Percentiles rank a stretch among this genome's conserved stretches.
phyloP scores from a whole-genome alignment of 2,888 invertebrate genomes.

The Drosophila aldrichi region DNA sequence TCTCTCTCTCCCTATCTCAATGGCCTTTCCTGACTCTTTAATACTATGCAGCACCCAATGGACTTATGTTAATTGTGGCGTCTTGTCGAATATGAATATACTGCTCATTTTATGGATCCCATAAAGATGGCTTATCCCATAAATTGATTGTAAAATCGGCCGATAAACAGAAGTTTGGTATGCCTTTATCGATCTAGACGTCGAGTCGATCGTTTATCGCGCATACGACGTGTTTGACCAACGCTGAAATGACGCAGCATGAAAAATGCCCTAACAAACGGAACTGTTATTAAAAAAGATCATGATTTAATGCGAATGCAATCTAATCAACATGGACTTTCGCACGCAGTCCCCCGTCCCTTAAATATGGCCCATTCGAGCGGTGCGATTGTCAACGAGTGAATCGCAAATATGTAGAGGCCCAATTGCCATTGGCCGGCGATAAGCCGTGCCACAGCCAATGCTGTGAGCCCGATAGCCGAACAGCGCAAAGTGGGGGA shows the following conservation, averaged over 20 bases:
- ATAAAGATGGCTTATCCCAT: not conserved
- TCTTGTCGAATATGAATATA: not conserved
- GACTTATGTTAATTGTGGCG: not conserved
- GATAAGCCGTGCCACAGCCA: slow-evolving; percentile 47
- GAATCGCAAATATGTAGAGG: slow-evolving; percentile 13
- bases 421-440: slow-evolving; percentile 46
- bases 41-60: too few relatives aligned
- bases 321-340: slow-evolving; percentile 61
- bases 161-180: not conserved
- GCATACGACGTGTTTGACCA: slow-evolving; percentile 39
- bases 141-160: not conserved
- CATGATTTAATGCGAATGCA: slow-evolving; percentile 59
- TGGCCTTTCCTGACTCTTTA: not conserved
- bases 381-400: not conserved
- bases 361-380: not conserved
- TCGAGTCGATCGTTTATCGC: slow-evolving; percentile 3
- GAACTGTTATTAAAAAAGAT: slow-evolving; percentile 40
- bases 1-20: not conserved
- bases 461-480: slow-evolving; percentile 27
- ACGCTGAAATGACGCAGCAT: slow-evolving; percentile 23
- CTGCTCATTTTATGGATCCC: not conserved
- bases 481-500: not conserved
- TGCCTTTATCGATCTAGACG: slow-evolving; percentile 6
- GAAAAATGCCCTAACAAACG: slow-evolving; percentile 28
- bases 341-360: slow-evolving; percentile 8